Percentiles rank a stretch among this genome's conserved stretches.
phyloP scores from a whole-genome alignment of 2,113 vertebrate species.

The Paracanthobrama guichenoti region DNA sequence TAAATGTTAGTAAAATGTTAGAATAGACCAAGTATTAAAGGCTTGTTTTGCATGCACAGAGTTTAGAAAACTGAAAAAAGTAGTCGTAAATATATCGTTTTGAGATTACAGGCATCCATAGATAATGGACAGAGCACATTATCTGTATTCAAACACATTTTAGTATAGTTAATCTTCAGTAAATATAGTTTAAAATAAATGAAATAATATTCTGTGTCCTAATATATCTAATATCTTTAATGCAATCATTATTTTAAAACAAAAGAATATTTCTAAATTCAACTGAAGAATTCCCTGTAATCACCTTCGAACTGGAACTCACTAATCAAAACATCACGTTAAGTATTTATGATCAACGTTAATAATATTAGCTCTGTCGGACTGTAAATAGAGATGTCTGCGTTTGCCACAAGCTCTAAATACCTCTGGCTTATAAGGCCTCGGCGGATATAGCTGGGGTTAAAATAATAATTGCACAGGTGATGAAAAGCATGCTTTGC shows the following conservation, averaged over 20 bases:
- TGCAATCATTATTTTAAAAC: background rate
- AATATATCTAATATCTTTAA: background rate
- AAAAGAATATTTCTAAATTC: background rate
- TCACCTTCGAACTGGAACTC: background rate
- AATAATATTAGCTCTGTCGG: no score
- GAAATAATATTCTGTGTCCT: background rate
- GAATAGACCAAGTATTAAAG: background rate
- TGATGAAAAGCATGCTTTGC: conserved; percentile 7
- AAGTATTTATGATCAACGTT: background rate
- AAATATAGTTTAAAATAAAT: no score
- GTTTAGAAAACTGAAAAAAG: background rate
- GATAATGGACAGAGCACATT: background rate
- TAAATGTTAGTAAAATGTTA: background rate
- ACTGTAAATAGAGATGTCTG: background rate
- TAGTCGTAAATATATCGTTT: background rate
- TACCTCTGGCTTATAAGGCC: conserved; percentile 10
- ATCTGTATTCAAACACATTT: background rate
- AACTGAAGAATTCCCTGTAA: background rate
- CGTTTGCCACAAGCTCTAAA: background rate
- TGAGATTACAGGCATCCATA: background rate
- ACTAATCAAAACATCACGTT: background rate
- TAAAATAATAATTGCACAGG: conserved; percentile 16
- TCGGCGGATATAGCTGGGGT: background rate
- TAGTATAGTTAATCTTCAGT: background rate
- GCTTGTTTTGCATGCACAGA: background rate